These are phyloP conservation scores for Ommatoiulus sabulosus DNA, from an alignment of 2,888 invertebrate species.

Conservation along the genomic window DNA sequence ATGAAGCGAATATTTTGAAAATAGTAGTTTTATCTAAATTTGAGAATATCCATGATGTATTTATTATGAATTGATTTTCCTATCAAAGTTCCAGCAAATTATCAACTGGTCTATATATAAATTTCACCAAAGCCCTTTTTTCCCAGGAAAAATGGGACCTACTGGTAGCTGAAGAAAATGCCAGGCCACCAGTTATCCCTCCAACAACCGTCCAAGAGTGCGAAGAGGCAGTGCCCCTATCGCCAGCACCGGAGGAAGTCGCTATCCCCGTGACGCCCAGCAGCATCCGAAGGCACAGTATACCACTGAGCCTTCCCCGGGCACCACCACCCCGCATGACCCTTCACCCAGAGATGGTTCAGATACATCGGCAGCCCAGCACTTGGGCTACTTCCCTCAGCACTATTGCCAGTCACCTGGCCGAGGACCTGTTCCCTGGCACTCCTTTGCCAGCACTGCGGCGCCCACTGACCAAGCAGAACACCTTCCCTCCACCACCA, in stretches of 20 bases:
- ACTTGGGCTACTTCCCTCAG: conserved; percentile 42
- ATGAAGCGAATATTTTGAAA: too few relatives aligned
- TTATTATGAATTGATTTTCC: too few relatives aligned
- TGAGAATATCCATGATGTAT: too few relatives aligned
- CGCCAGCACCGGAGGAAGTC: not conserved
- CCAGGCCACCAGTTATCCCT: not conserved
- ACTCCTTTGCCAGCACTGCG: not conserved
- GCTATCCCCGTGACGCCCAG: not conserved
- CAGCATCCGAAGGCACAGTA: conserved; percentile 47
- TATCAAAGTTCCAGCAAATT: too few relatives aligned
- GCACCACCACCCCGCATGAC: not conserved
- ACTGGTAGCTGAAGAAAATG: conserved; percentile 39
- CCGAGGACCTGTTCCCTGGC: conserved; percentile 35
- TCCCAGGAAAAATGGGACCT: conserved; percentile 56
- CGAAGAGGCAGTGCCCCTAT: not conserved
- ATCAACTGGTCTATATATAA: too few relatives aligned
- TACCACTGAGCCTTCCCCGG: conserved; percentile 30
- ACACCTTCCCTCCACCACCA: conserved; percentile 42
- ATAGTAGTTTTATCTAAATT: too few relatives aligned
- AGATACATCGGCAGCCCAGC: not conserved
- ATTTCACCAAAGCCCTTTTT: not conserved
- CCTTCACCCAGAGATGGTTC: conserved; percentile 10
- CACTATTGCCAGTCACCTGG: conserved; percentile 47
- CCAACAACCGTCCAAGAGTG: not conserved
- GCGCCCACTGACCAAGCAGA: conserved; percentile 47